phyloP scores from a whole-genome alignment of 2,797 vertebrate species.

The Pitangus sulphuratus region DNA sequence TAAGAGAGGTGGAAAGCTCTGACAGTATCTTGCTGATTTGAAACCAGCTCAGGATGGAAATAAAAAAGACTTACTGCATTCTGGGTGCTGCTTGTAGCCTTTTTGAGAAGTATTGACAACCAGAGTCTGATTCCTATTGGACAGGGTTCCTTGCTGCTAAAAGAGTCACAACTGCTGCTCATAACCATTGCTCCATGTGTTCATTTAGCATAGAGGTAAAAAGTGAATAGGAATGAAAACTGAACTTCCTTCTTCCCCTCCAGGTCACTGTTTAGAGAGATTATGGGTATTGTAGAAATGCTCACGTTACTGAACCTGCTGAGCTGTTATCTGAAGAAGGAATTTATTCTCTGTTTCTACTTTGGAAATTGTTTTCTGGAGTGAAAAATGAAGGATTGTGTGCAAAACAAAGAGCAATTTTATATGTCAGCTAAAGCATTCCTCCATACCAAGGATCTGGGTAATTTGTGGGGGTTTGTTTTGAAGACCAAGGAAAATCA shows the following conservation, averaged over 20 bases:
- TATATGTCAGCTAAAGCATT: background rate
- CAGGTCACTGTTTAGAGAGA: background rate
- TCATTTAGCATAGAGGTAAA: background rate
- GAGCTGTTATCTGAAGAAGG: background rate
- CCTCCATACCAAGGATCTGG: background rate
- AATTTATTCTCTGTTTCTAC: background rate
- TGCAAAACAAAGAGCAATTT: background rate
- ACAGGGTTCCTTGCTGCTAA: background rate
- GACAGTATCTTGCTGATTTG: background rate
- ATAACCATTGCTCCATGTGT: background rate
- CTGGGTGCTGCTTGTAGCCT: background rate
- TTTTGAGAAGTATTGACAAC: background rate
- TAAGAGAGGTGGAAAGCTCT: background rate
- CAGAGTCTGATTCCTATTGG: background rate
- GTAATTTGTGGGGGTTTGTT: background rate
- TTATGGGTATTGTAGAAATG: background rate
- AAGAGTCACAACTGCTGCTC: background rate
- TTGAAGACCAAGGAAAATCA: background rate
- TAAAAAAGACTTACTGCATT: background rate
- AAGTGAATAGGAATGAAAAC: background rate
- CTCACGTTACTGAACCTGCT: background rate
- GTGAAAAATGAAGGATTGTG: background rate
- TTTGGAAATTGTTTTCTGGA: background rate
- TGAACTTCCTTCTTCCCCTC: background rate
- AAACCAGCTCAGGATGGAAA: background rate